Evolutionary conservation across 2,113 vertebrate genomes (phyloP).

Genomic region (Nettapus auritus): DNA sequence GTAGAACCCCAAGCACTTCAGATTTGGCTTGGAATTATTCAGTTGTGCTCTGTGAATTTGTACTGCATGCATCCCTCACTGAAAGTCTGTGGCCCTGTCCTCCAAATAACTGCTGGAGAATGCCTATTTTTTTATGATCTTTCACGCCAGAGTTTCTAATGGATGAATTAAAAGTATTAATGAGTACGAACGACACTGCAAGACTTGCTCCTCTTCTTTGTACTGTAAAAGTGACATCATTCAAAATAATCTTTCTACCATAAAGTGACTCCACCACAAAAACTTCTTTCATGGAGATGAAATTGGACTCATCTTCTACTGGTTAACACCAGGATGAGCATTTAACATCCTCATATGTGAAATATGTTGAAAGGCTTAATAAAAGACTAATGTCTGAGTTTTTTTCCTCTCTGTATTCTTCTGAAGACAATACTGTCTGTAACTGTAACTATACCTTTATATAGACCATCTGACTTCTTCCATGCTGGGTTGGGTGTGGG

Average conservation of each 20-base stretch:
- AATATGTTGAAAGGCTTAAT: background rate
- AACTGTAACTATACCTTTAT: background rate
- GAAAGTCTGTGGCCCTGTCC: background rate
- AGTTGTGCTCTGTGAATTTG: background rate
- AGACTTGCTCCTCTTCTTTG: background rate
- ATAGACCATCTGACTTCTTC: background rate
- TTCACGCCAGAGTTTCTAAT: background rate
- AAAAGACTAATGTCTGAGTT: background rate
- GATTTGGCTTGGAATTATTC: background rate
- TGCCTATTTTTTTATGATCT: background rate
- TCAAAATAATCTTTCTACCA: background rate
- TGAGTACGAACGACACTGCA: fast-evolving
- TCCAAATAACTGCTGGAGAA: background rate
- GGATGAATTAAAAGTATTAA: background rate
- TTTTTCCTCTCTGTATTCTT: background rate
- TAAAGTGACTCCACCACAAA: background rate
- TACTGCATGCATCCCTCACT: background rate
- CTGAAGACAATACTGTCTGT: background rate
- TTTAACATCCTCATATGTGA: background rate
- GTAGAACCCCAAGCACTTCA: background rate
- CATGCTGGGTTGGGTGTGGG: background rate
- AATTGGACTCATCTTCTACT: background rate
- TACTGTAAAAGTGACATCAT: background rate
- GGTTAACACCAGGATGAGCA: background rate
- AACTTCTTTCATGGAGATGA: background rate